Conservation (phyloP, 2,888 invertebrate genomes). For the Sylvicola cinctus region DNA sequence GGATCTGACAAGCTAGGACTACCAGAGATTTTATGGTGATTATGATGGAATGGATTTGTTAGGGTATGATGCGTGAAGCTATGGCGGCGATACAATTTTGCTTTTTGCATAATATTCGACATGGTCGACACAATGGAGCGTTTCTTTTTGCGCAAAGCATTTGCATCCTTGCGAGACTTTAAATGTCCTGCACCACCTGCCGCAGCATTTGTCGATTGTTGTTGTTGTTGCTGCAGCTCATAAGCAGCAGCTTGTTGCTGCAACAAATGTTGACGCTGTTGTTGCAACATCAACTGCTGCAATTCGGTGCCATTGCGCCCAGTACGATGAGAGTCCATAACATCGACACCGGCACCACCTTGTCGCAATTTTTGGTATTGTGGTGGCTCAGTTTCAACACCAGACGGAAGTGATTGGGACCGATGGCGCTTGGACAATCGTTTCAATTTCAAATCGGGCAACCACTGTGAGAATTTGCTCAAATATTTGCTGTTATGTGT, state of each 20-base stretch:
- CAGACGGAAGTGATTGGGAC: slow-evolving; percentile 63
- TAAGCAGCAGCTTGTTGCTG: slow-evolving; percentile 7
- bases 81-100: slow-evolving; percentile 34
- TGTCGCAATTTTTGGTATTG: slow-evolving; percentile 6
- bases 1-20: slow-evolving; percentile 49
- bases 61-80: slow-evolving; percentile 13
- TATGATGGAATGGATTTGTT: slow-evolving; percentile 5
- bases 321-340: slow-evolving; percentile 10
- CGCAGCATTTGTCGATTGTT: slow-evolving; percentile 13
- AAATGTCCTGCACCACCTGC: slow-evolving; percentile 9
- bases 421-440: slow-evolving; percentile 43
- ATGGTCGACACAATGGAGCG: slow-evolving; percentile 64
- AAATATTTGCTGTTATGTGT: slow-evolving; percentile 23
- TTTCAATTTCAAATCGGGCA: slow-evolving; percentile 55
- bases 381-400: slow-evolving; percentile 32
- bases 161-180: no score
- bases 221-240: slow-evolving; percentile 20
- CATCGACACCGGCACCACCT: slow-evolving; percentile 8
- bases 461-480: slow-evolving; percentile 37
- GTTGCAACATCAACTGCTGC: slow-evolving; percentile 12
- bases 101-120: slow-evolving; percentile 69
- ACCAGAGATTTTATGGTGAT: slow-evolving; percentile 14
- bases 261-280: slow-evolving; percentile 11
- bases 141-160: slow-evolving; percentile 34
- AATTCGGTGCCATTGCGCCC: slow-evolving; percentile 13